phyloP scores from a whole-genome alignment of 2,113 vertebrate genomes.

The Procavia capensis region DNA sequence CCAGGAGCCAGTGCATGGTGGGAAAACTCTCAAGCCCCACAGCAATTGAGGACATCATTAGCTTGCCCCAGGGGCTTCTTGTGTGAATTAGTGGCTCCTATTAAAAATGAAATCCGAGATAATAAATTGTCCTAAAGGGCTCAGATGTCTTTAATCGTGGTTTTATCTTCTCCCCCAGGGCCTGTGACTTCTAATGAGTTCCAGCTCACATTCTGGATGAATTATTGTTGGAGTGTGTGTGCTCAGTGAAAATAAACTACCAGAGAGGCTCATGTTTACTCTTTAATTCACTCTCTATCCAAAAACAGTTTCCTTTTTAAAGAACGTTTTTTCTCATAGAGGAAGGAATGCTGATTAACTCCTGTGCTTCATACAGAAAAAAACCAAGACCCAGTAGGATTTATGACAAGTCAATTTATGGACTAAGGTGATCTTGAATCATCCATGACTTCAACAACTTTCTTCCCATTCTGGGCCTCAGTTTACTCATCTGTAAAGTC shows the following conservation, averaged over 20 bases:
- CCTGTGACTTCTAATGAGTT: constrained; percentile 74
- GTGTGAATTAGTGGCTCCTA: constrained; percentile 70
- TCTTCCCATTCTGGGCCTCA: neutral
- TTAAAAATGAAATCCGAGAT: constrained; percentile 77
- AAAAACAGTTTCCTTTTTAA: constrained; percentile 73
- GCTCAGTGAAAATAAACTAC: constrained; percentile 76
- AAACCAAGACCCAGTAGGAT: neutral
- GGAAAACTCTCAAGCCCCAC: neutral
- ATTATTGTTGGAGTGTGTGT: constrained; percentile 64
- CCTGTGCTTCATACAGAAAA: neutral
- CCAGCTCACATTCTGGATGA: constrained; percentile 79
- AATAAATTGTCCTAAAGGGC: constrained; percentile 73
- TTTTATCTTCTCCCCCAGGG: constrained; percentile 75
- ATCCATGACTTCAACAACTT: neutral
- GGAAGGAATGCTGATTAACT: constrained; percentile 60
- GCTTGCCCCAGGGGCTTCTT: constrained; percentile 39
- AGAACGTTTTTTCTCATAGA: constrained; percentile 65
- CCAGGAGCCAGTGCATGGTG: neutral
- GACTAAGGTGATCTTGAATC: neutral
- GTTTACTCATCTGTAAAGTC: constrained; percentile 46
- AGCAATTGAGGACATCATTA: neutral
- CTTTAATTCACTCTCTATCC: constrained; percentile 70
- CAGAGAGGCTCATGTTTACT: constrained; percentile 67
- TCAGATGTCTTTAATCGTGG: constrained; percentile 72
- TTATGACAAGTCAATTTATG: neutral